Evolutionary conservation across 2,888 invertebrate species (phyloP), one percentile per base, ranked within the genome.

Genomic region (Athrips mouffetella): DNA sequence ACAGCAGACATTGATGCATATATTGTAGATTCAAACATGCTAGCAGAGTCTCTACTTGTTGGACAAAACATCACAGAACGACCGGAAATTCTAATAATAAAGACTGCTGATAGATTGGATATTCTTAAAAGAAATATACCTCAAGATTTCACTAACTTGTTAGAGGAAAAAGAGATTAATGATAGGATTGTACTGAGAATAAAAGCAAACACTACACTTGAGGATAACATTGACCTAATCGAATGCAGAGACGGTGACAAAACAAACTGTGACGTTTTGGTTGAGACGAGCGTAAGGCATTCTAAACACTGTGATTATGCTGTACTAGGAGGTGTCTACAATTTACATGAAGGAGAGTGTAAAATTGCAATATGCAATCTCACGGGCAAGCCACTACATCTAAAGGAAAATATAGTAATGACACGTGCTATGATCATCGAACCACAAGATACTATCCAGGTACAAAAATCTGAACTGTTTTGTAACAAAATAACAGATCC

Each of bases 301-400:
- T 10, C 8, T 13, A 21, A 21, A 20, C 20, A 45, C 4, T 23
- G n/a, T 6, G 23, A 45, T 23, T 45, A 45, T 11, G n/a, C 30
- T 33, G 45, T 45, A 2, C 5, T 45, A 8, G 45, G 33, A 8
- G 45, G 45, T 8, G 33, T 45, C 7, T 45, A 45, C n/a, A 33
- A 25, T 45, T 5, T 45, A 4, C 23, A 45, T 5, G 15, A 33
- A 6, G 33, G 33, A 2, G 33, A 11, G 8, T 45, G 45, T 33
- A 31, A 33, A 13, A 45, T 45, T 33, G 11, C 11, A 3, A 13
- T 40, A 7, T 40, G 11, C 21, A 40, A 40, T 40, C 10, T 27
- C n/a, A 29, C 10, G 4, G 5, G 15, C 7, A 31, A 31, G 15
- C 31, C 31, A 15, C 15, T 31, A 31, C 31, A 11, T 13, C n/a